Conservation (phyloP, 2,888 invertebrate species). For the Itoplectis maculator region DNA sequence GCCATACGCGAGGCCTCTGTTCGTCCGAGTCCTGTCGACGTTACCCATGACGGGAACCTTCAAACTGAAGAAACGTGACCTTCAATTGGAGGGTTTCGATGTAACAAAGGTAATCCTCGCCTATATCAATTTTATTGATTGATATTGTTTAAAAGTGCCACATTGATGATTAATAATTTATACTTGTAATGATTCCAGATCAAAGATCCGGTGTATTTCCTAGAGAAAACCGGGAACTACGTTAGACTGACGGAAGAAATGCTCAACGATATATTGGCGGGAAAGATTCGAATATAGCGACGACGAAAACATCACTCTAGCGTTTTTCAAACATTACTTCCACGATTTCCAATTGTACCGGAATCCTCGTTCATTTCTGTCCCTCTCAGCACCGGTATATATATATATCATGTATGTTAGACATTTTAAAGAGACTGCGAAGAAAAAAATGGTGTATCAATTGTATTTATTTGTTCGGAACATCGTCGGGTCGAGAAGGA, state of each 20-base stretch:
- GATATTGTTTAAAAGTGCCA: too few relatives aligned
- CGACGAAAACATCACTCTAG: neutral
- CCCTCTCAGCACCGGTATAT: neutral
- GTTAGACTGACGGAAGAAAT: constrained; percentile 87
- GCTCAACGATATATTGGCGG: constrained; percentile 86
- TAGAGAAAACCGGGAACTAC: constrained; percentile 86
- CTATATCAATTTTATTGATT: too few relatives aligned
- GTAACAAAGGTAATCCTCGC: constrained; percentile 89
- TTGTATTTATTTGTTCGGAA: constrained; percentile 13
- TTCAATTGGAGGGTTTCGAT: constrained; percentile 94
- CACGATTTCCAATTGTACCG: neutral
- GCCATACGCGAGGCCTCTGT: constrained; percentile 94
- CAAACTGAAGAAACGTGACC: constrained; percentile 95
- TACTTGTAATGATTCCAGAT: constrained; percentile 81
- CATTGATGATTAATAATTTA: constrained; percentile 12
- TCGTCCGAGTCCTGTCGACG: constrained; percentile 91
- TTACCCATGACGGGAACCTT: constrained; percentile 95
- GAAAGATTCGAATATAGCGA: constrained; percentile 74
- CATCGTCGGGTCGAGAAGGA: neutral
- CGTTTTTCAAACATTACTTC: neutral
- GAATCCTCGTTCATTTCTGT: neutral
- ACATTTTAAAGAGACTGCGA: neutral
- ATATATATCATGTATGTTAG: neutral
- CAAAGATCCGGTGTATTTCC: constrained; percentile 91
- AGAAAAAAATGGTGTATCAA: neutral